These are phyloP conservation scores for Bujurquina vittata DNA, from an alignment of 2,113 vertebrate species.

Conservation along the genomic window DNA sequence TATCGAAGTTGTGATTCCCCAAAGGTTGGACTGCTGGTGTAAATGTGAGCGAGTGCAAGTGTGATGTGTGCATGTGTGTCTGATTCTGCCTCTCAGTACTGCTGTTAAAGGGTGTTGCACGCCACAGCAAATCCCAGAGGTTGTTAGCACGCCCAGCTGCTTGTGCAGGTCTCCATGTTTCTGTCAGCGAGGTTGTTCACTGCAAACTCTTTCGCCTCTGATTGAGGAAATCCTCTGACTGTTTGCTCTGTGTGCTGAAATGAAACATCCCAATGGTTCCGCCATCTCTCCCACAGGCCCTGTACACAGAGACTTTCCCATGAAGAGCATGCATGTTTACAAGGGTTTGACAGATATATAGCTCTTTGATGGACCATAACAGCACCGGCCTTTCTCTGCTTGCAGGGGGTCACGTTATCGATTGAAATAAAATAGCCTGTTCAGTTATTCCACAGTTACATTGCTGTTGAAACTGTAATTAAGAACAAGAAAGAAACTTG, in stretches of 20 bases:
- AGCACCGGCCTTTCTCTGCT: neutral
- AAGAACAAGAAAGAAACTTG: neutral
- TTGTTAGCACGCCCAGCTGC: conserved; percentile 82
- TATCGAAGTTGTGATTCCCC: conserved; percentile 16
- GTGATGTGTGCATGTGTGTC: conserved; percentile 31
- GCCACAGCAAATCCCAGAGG: conserved; percentile 73
- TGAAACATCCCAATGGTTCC: conserved; percentile 80
- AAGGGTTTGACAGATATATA: conserved; percentile 66
- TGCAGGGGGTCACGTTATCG: neutral
- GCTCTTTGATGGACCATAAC: conserved; percentile 47
- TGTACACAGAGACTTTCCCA: conserved; percentile 75
- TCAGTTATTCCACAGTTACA: neutral
- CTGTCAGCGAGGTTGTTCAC: conserved; percentile 85
- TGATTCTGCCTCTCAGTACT: conserved; percentile 12
- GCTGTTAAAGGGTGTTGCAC: conserved; percentile 59
- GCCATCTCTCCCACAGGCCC: conserved; percentile 68
- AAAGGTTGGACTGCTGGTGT: conserved; percentile 28
- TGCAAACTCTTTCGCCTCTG: conserved; percentile 76
- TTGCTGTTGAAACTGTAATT: neutral
- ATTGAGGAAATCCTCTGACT: conserved; percentile 87
- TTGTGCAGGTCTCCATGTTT: conserved; percentile 73
- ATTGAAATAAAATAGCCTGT: neutral
- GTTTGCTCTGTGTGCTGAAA: conserved; percentile 76
- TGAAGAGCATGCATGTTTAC: conserved; percentile 70
- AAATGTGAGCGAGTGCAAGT: conserved; percentile 34